These are phyloP conservation scores for Chelon auratus DNA, from an alignment of 2,797 vertebrate species.

Conservation along the genomic window DNA sequence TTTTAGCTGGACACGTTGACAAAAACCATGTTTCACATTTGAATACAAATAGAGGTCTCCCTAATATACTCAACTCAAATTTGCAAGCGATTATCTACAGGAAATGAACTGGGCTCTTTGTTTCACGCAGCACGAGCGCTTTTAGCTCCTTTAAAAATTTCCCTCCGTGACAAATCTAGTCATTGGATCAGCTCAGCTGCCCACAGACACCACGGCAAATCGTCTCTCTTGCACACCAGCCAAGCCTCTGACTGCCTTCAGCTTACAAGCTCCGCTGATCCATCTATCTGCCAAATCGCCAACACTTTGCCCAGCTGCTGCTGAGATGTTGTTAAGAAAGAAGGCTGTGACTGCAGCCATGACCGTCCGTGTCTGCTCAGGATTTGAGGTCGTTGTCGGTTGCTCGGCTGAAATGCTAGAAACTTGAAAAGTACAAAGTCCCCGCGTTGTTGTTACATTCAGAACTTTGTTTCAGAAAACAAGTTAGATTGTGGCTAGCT, in stretches of 20 bases:
- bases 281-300: constrained; percentile 46
- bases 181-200: constrained; percentile 43
- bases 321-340: constrained; percentile 22
- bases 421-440: not conserved
- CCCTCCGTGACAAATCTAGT: constrained; percentile 37
- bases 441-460: not conserved
- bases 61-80: not conserved
- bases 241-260: constrained; percentile 47
- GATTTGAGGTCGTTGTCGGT: constrained; percentile 8
- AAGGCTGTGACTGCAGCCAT: constrained; percentile 14
- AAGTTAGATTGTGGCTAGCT: not conserved
- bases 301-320: constrained; percentile 39
- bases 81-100: not conserved
- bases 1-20: no score
- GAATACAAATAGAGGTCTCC: not conserved
- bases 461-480: not conserved
- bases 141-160: constrained; percentile 17
- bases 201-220: constrained; percentile 40
- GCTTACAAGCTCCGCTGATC: constrained; percentile 53
- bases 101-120: not conserved
- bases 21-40: not conserved
- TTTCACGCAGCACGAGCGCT: not conserved
- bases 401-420: constrained; percentile 1
- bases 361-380: constrained; percentile 2
- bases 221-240: constrained; percentile 36